A percentile compares a stretch with the other conserved stretches of the same genome.
These are phyloP conservation scores for Blomia tropicalis DNA, from an alignment of 2,888 invertebrate genomes.

Conservation along the genomic window DNA sequence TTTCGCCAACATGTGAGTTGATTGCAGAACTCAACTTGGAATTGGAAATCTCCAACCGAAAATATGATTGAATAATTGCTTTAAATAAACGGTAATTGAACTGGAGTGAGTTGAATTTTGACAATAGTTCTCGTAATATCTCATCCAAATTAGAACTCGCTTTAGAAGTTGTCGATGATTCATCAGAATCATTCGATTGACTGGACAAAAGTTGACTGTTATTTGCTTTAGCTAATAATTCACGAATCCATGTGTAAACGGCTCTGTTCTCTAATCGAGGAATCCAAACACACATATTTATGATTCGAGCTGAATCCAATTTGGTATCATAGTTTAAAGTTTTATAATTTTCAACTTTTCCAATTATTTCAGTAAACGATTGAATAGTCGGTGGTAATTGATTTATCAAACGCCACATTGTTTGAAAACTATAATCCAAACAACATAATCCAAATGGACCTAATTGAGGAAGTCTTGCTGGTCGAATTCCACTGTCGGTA, in stretches of 20 bases:
- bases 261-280: slow-evolving; percentile 61
- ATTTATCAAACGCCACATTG: slow-evolving; percentile 64
- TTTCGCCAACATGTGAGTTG: background rate
- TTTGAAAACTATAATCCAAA: slow-evolving; percentile 75
- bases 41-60: background rate
- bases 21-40: background rate
- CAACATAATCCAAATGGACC: slow-evolving; percentile 48
- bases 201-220: background rate
- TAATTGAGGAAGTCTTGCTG: background rate
- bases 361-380: slow-evolving; percentile 43
- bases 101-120: background rate
- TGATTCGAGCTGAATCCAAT: slow-evolving; percentile 50
- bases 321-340: slow-evolving; percentile 49
- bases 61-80: background rate
- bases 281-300: slow-evolving; percentile 77
- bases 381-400: slow-evolving; percentile 75
- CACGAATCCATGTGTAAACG: slow-evolving; percentile 69
- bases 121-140: background rate
- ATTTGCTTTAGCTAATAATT: slow-evolving; percentile 25
- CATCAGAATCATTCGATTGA: slow-evolving; percentile 43
- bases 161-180: background rate
- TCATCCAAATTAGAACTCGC: background rate
- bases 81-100: slow-evolving; percentile 7
- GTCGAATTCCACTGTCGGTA: background rate
- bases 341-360: slow-evolving; percentile 35